Percentiles rank a stretch among this genome's conserved stretches.
These are phyloP conservation scores for Siniperca undulata DNA, from an alignment of 2,797 vertebrate genomes.

Conservation along the genomic window DNA sequence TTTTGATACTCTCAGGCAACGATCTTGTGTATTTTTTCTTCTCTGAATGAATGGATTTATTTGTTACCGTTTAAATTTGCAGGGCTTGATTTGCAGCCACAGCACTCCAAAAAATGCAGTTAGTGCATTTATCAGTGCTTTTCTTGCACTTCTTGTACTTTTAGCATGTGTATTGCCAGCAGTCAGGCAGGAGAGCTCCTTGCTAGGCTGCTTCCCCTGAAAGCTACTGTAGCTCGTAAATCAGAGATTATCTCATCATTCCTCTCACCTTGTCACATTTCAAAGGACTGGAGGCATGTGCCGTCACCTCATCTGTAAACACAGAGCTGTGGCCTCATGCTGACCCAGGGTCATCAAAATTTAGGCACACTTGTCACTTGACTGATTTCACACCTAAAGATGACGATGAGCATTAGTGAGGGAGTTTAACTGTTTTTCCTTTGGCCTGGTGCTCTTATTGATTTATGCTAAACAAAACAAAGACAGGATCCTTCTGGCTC, in stretches of 20 bases:
- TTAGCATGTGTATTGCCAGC: conserved; percentile 3
- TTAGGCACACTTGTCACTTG: conserved; percentile 84
- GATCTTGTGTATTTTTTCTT: neutral
- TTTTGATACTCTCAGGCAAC: neutral
- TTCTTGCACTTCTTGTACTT: neutral
- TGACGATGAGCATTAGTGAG: conserved; percentile 62
- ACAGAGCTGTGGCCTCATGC: conserved; percentile 72
- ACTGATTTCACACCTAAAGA: conserved; percentile 79
- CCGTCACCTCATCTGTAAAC: conserved; percentile 79
- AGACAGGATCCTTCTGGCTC: conserved; percentile 19
- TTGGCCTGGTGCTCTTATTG: conserved; percentile 31
- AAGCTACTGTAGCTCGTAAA: conserved; percentile 81
- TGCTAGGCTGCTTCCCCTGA: conserved; percentile 26
- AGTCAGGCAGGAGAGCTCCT: conserved; percentile 21
- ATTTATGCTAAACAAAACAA: conserved; percentile 61
- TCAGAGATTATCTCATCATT: conserved; percentile 74
- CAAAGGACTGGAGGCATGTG: conserved; percentile 75
- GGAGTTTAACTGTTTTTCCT: conserved; percentile 55
- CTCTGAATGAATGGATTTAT: neutral
- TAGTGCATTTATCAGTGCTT: neutral
- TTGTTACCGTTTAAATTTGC: neutral
- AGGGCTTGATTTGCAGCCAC: neutral
- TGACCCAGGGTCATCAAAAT: conserved; percentile 77
- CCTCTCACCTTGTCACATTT: conserved; percentile 73
- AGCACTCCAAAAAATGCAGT: neutral